Base-by-base conservation (phyloP, 2,888 invertebrate genomes). In the Itoplectis maculator region DNA sequence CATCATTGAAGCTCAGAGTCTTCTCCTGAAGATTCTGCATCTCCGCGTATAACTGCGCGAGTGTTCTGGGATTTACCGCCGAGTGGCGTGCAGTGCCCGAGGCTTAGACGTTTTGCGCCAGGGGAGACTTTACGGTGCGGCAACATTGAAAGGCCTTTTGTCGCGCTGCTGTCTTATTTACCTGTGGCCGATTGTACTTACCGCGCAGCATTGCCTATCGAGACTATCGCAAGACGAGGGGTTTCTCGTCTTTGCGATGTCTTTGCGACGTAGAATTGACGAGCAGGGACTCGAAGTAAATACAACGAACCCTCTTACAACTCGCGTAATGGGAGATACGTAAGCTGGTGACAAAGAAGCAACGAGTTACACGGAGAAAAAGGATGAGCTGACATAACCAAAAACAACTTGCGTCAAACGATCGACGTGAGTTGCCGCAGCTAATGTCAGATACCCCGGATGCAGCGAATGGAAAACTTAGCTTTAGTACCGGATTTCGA, bases 141-240 rank as follows among this genome's bases (percentile, higher is more conserved):
- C 61, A 45, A 54, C 63, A 45, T 13, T 23, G 45, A 9, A 9
- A 65, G 81, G 85, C 82, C 88, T 88, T 89, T 88, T 86, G 87
- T 88, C 87, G 87, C 85, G 83, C 73, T 80, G 73, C 85, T 86
- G 88, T 89, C 88, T 90, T 91, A 90, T 91, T 90, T 91, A 88
- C 89, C 87, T 87, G 84, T 77, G 87, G 85, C 87, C 89, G 88
- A 89, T 88, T 88, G 88, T 85, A 86, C 83, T 54, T 78, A 82
- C 76, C 77, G 72, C 84, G 70, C 20, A 49, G 84, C 56, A 84
- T 80, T 47, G 61, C 82, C 73, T 73, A 80, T 81, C 54, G 68
- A 40, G 45, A 59, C 70, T 66, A 70, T 68, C 75, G 35, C 65
- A n/a, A n/a, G n/a, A 47, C 54, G 13, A 13, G 20, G 42, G 35